These are phyloP conservation scores for Orius laevigatus DNA, from an alignment of 1,140 invertebrate genomes.

Conservation along the genomic window DNA sequence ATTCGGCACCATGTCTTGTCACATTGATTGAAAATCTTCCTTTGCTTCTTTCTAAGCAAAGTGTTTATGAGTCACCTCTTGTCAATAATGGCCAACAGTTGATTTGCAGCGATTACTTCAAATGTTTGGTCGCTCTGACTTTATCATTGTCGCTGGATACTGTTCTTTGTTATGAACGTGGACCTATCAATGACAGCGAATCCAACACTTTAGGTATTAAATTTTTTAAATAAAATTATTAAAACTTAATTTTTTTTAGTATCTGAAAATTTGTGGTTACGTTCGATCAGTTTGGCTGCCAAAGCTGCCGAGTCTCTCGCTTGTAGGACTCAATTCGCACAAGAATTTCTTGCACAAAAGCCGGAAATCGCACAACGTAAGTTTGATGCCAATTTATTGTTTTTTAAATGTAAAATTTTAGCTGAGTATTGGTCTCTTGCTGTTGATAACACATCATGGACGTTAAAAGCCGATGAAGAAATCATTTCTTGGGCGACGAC, in stretches of 20 bases:
- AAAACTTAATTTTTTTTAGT: constrained; percentile 24
- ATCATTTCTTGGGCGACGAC: constrained; percentile 45
- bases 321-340: constrained; percentile 31
- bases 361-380: constrained; percentile 14
- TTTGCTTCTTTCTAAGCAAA: constrained; percentile 34
- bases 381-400: neutral
- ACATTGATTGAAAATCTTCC: constrained; percentile 31
- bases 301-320: constrained; percentile 37
- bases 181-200: constrained; percentile 28
- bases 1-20: constrained; percentile 38
- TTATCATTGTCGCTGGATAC: constrained; percentile 37
- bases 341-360: constrained; percentile 26
- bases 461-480: constrained; percentile 39
- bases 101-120: constrained; percentile 41
- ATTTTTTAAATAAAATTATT: constrained; percentile 1
- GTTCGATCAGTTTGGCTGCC: constrained; percentile 34
- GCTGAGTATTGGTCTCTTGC: constrained; percentile 25
- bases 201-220: constrained; percentile 19
- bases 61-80: constrained; percentile 36
- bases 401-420: constrained; percentile 7
- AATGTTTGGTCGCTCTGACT: constrained; percentile 37
- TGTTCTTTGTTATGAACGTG: constrained; percentile 33
- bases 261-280: constrained; percentile 42
- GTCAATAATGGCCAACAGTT: constrained; percentile 42
- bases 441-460: constrained; percentile 35